phyloP scores from a whole-genome alignment of 2,113 vertebrate genomes.

The Nycticryphes semicollaris region DNA sequence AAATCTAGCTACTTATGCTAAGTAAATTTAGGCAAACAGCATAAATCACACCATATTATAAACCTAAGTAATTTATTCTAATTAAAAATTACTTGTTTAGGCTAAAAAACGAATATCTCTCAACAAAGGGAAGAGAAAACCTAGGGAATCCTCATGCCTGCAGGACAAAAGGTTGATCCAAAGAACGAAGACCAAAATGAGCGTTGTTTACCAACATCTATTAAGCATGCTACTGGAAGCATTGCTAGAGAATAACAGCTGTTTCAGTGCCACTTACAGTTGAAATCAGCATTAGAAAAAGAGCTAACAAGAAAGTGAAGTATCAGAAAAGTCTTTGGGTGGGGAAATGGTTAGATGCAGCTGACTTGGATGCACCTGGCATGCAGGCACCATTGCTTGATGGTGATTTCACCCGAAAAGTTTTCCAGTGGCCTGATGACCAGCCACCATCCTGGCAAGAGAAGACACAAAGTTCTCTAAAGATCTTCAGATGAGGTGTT shows the following conservation, averaged over 20 bases:
- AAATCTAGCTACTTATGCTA: background rate
- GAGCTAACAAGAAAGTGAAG: background rate
- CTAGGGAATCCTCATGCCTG: background rate
- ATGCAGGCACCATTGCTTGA: accelerated
- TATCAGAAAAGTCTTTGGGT: background rate
- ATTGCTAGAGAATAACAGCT: background rate
- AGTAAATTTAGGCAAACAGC: background rate
- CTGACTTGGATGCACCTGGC: background rate
- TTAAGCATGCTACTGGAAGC: background rate
- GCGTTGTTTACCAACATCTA: background rate
- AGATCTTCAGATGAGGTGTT: background rate
- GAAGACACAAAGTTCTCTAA: background rate
- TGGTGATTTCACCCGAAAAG: accelerated
- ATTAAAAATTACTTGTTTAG: background rate
- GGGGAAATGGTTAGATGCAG: background rate
- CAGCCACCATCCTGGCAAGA: background rate
- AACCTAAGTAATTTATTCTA: background rate
- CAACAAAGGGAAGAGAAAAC: background rate
- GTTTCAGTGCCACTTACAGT: background rate
- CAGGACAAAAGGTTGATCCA: background rate
- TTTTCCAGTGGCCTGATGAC: accelerated
- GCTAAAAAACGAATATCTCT: background rate
- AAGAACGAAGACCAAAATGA: background rate
- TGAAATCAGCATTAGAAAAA: background rate
- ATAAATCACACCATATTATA: background rate